Base-by-base conservation (phyloP, 2,888 invertebrate species). In the Limenitis camilla region DNA sequence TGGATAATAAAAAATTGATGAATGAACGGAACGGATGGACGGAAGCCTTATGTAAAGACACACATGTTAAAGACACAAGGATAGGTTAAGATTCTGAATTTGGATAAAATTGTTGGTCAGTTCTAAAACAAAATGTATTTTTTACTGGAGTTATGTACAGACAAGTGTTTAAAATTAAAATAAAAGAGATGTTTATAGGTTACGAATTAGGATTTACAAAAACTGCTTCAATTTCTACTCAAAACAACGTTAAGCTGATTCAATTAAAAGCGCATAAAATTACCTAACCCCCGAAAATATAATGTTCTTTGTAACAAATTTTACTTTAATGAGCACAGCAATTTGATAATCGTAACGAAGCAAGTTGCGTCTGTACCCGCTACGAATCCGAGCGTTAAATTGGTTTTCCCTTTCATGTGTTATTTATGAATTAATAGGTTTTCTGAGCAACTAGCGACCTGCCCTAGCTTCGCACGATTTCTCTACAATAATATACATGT, bases 291-390 rank as follows among this genome's bases (percentile, higher is more conserved):
- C 11, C 35, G 31, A 28, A 49, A 52, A 52, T 49, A 52, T 46
- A 49, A 46, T 45, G 52, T 55, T 55, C 45, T 49, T 52, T 41
- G 42, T 39, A 52, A 55, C 52, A 46, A 56, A 56, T 56, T 56
- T 52, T 31, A 46, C 52, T 56, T 56, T 56, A 52, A 56, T 40
- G 52, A 52, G 49, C 42, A 35, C 27, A 52, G 45, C 41, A 49
- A 52, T 56, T 56, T 52, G 33, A 52, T 56, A 52, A 56, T 56
- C 49, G 46, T 56, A 56, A 56, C 49, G 43, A 55, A 51, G 38
- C 36, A 44, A 48, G 46, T 42, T 46, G 49, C 46, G 55, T 49
- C 39, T 52, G 51, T 56, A 11, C 45, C 39, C 45, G 44, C 28
- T 28, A 36, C 7, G 49, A 49, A 49, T 28, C 55, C 19, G 33